Conservation (phyloP, 2,888 invertebrate species). For the Luperina nickerlii region DNA sequence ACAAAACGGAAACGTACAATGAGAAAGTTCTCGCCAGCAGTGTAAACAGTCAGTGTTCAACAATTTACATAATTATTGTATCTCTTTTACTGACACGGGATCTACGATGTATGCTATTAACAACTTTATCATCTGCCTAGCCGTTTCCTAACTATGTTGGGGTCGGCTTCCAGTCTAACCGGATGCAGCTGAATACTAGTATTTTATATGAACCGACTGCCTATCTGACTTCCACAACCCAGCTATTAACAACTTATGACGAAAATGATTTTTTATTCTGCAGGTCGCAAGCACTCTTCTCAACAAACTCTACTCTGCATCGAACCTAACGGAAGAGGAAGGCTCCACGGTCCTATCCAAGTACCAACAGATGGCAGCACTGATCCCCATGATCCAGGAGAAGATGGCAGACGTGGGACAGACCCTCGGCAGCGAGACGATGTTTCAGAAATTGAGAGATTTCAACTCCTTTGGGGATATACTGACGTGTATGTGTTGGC, state of each 20-base stretch:
- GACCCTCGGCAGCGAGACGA: constrained; percentile 78
- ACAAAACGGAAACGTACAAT: neutral
- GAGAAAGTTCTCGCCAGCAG: too few species aligned
- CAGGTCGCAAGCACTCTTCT: constrained; percentile 87
- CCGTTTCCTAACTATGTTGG: too few species aligned
- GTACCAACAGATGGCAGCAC: constrained; percentile 82
- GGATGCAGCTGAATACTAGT: too few species aligned
- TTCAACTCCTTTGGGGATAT: constrained; percentile 78
- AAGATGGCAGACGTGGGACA: constrained; percentile 76
- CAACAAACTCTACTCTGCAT: constrained; percentile 84
- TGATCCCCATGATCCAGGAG: constrained; percentile 84
- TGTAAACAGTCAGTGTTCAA: too few species aligned
- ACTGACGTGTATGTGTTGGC: constrained; percentile 75
- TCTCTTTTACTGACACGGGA: neutral
- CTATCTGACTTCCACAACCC: too few species aligned
- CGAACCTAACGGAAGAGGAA: constrained; percentile 85
- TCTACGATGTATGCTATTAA: too few species aligned
- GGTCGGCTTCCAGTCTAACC: too few species aligned
- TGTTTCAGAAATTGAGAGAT: constrained; percentile 76
- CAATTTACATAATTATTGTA: too few species aligned
- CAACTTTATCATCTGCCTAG: too few species aligned
- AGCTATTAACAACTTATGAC: neutral
- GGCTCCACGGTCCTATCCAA: constrained; percentile 83
- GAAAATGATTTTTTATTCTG: neutral
- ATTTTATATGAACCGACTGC: neutral